phyloP scores from a whole-genome alignment of 2,797 vertebrate genomes.

The Enteromius radiatus region DNA sequence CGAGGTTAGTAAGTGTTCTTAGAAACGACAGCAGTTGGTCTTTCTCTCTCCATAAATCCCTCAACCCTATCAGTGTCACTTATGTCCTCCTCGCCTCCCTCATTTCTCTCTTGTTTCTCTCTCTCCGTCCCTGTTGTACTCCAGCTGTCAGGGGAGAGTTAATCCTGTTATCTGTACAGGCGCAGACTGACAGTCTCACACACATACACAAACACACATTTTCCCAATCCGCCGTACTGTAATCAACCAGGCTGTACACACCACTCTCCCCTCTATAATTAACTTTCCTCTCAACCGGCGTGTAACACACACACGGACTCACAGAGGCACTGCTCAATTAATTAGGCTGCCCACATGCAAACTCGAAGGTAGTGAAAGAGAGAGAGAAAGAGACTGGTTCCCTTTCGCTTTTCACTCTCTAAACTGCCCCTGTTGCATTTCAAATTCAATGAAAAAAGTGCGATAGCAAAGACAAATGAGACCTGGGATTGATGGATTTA shows the following conservation, averaged over 20 bases:
- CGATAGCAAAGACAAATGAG: conserved; percentile 26
- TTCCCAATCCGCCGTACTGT: conserved; percentile 59
- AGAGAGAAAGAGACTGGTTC: conserved; percentile 31
- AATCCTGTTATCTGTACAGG: conserved; percentile 79
- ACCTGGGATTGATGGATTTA: conserved; percentile 6
- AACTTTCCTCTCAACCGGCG: conserved; percentile 54
- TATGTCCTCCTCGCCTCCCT: conserved; percentile 57
- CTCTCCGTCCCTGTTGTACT: conserved; percentile 67
- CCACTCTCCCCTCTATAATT: conserved; percentile 55
- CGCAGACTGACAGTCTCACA: conserved; percentile 72
- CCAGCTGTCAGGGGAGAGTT: conserved; percentile 73
- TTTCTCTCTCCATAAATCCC: conserved; percentile 56
- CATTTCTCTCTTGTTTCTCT: conserved; percentile 57
- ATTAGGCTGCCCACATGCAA: conserved; percentile 48
- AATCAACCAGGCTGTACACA: conserved; percentile 69
- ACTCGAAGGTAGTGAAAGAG: conserved; percentile 2
- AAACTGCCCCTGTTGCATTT: conserved; percentile 24
- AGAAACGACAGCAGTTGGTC: conserved; percentile 51
- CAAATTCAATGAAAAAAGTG: conserved; percentile 27
- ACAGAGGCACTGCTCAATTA: conserved; percentile 49
- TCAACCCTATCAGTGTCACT: conserved; percentile 63
- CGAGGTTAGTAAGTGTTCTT: conserved; percentile 24
- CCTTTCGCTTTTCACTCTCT: conserved; percentile 17
- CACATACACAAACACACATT: conserved; percentile 54
- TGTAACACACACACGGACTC: conserved; percentile 41